A percentile compares a stretch with the other conserved stretches of the same genome.
Evolutionary conservation across 2,888 invertebrate species (phyloP).

Genomic region (Xestia rhomboidea): DNA sequence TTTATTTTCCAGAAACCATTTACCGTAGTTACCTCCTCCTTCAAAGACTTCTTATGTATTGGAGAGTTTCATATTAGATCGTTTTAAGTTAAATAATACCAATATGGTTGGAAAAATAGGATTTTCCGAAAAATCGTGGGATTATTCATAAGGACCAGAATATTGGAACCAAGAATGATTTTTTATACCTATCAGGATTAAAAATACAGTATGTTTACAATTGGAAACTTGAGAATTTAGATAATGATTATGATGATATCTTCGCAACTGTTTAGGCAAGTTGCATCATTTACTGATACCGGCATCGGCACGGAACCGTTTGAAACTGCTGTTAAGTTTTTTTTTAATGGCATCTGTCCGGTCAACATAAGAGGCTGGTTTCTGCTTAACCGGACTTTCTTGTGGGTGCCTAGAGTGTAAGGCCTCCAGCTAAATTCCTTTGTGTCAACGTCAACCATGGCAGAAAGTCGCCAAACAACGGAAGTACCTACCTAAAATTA

Average conservation of each 20-base stretch:
- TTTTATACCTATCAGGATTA: not conserved
- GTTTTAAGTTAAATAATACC: not conserved
- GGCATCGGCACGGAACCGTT: not conserved
- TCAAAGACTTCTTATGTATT: not conserved
- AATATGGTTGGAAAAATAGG: not conserved
- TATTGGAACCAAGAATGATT: not conserved
- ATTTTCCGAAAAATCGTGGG: not conserved
- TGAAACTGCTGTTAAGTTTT: conserved; percentile 7
- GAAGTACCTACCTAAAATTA: not conserved
- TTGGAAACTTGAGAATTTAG: not conserved
- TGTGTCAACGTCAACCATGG: not conserved
- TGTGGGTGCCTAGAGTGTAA: too few species aligned
- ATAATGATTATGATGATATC: not conserved
- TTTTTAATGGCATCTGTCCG: too few species aligned
- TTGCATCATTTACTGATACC: conserved; percentile 39
- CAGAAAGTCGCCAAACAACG: conserved; percentile 2
- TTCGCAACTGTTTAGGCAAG: conserved; percentile 3
- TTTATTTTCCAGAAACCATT: not conserved
- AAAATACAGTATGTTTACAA: not conserved
- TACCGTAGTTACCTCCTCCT: not conserved
- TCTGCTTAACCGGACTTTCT: too few species aligned
- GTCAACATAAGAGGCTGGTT: too few species aligned
- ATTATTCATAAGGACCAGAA: not conserved
- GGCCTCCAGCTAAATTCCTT: not conserved
- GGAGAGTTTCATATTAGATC: not conserved